Base-by-base conservation (phyloP, 2,797 vertebrate genomes). In the Gila robusta region DNA sequence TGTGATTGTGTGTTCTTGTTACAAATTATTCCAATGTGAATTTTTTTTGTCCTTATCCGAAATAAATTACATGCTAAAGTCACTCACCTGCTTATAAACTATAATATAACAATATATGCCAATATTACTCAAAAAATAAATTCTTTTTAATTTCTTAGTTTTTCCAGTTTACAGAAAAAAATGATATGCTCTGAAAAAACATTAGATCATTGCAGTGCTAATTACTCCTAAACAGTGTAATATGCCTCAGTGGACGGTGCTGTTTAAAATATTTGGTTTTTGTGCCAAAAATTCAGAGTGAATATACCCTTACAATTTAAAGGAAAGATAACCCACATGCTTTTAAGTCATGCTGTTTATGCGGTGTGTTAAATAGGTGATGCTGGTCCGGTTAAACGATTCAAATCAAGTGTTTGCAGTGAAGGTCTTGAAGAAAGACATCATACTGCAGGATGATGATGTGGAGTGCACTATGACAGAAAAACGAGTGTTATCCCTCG, bases 401-500 rank as follows among this genome's bases (percentile, higher is more conserved):
- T 95, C 92, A 0, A 96, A 97, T 66, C 94, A 91, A 3, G 97
- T 99, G 8, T 99, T 98, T 7, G 98, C 98, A 0, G 96, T 99
- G 88, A 99, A 99, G 93, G 96, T 99, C 90, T 91, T 99, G 88
- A 99, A 99, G 93, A 99, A 99, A 92, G 98, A 99, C 23, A 97
- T 99, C 78, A 99, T 99, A 89, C 93, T 99, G 77, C 98, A 99
- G 91, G 98, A 99, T 1, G 98, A 99, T 0, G 98, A 99, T 0
- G 98, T 99, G 35, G 98, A 99, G 47, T 99, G 98, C 86, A 99
- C 98, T 7, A 97, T 99, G 97, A 99, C 97, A 0, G 98, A 99
- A 91, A 99, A 99, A 86, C 95, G 98, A 89, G 98, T 99, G 89
- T 95, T 99, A 86, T 95, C 98, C 0, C 89, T 99, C 76, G 98